These are phyloP conservation scores for Oryzias woworae DNA, from an alignment of 2,113 vertebrate genomes.

Conservation along the genomic window DNA sequence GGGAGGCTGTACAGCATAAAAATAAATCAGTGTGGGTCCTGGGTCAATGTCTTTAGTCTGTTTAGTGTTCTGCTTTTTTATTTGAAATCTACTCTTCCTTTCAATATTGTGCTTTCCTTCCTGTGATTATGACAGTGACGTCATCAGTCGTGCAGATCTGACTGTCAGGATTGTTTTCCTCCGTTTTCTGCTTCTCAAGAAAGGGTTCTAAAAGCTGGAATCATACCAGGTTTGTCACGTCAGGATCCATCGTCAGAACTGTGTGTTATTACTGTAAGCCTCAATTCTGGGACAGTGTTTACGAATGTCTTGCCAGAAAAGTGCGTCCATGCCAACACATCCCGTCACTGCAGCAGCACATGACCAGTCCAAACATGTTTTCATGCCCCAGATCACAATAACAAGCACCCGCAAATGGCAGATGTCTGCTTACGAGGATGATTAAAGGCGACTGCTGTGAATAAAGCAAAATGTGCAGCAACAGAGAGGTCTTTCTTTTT, in stretches of 20 bases:
- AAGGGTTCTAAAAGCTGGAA: not conserved
- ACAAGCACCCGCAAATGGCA: constrained; percentile 32
- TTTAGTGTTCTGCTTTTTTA: not conserved
- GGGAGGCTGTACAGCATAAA: constrained; percentile 57
- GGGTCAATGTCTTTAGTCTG: constrained; percentile 11
- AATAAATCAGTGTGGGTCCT: constrained; percentile 52
- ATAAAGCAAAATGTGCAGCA: constrained; percentile 17
- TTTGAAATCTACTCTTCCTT: not conserved
- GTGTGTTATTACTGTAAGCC: constrained; percentile 12
- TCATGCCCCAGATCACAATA: constrained; percentile 22
- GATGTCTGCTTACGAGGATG: constrained; percentile 10
- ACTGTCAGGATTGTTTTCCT: not conserved
- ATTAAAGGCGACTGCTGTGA: constrained; percentile 21
- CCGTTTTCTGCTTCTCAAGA: not conserved
- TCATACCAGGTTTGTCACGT: not conserved
- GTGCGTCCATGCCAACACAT: constrained; percentile 5
- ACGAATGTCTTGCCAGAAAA: constrained; percentile 20
- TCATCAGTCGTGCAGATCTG: constrained; percentile 1
- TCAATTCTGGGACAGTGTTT: constrained; percentile 30
- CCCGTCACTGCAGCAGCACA: constrained; percentile 29
- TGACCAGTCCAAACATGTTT: constrained; percentile 49
- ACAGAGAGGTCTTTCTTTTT: constrained; percentile 7
- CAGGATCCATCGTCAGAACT: not conserved
- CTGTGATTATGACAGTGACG: not conserved
- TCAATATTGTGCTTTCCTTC: not conserved